These are phyloP conservation scores for Stenurella melanura DNA, from an alignment of 2,888 invertebrate species.

Conservation along the genomic window DNA sequence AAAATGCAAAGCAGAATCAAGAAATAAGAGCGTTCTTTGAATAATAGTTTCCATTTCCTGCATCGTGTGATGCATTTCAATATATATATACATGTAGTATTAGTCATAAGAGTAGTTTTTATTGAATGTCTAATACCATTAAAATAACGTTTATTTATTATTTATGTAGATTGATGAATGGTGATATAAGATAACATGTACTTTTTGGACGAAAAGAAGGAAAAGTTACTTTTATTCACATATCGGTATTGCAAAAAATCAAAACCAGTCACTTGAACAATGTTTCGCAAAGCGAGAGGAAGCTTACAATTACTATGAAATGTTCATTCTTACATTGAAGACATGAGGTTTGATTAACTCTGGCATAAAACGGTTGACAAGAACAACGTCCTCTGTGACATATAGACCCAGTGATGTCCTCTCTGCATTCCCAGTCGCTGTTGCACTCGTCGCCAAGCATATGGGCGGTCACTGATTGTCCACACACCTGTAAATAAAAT, in stretches of 20 bases:
- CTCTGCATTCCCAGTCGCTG: constrained; percentile 79
- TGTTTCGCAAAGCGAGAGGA: background rate
- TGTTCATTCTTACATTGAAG: constrained; percentile 83
- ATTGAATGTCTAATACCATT: too few relatives aligned
- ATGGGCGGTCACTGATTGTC: constrained; percentile 62
- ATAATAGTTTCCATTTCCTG: too few relatives aligned
- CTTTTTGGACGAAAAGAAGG: too few relatives aligned
- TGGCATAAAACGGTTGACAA: constrained; percentile 89
- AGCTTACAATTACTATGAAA: constrained; percentile 5
- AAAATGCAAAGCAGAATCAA: too few relatives aligned
- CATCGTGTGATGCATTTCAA: too few relatives aligned
- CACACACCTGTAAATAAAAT: constrained; percentile 62
- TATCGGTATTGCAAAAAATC: background rate
- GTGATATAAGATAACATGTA: too few relatives aligned
- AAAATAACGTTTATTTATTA: too few relatives aligned
- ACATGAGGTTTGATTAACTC: constrained; percentile 85
- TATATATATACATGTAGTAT: too few relatives aligned
- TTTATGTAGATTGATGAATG: too few relatives aligned
- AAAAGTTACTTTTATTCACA: background rate
- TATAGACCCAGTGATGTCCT: constrained; percentile 77
- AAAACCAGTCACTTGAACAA: background rate
- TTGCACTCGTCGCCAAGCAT: constrained; percentile 80
- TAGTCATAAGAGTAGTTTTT: too few relatives aligned
- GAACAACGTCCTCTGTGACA: constrained; percentile 84
- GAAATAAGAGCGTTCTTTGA: too few relatives aligned